Conservation (phyloP, 1,140 invertebrate genomes). For the Sycobia sp. region DNA sequence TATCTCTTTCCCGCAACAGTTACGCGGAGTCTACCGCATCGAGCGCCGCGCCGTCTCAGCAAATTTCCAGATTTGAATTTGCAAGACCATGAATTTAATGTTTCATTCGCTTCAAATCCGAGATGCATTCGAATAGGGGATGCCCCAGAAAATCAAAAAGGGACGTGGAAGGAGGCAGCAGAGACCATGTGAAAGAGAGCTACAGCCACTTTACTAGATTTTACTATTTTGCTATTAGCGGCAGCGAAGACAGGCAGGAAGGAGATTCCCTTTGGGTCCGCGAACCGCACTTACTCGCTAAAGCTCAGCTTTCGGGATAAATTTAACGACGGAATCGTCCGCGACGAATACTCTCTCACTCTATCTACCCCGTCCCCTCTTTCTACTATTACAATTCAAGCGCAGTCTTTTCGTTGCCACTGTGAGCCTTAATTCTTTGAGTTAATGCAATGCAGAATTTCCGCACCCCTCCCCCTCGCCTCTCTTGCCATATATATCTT, state of each 20-base stretch:
- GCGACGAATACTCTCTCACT: neutral
- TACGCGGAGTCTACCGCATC: too few relatives aligned
- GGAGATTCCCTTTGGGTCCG: conserved; percentile 14
- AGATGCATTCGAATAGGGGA: neutral
- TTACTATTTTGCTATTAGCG: conserved; percentile 20
- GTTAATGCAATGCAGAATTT: conserved; percentile 4
- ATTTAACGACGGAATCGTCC: conserved; percentile 24
- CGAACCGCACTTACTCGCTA: conserved; percentile 1
- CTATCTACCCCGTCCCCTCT: too few relatives aligned
- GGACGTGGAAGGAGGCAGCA: neutral
- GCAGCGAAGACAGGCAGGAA: neutral
- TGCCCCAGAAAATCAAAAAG: neutral
- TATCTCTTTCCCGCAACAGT: too few relatives aligned
- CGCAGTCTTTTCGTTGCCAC: neutral
- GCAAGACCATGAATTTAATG: conserved; percentile 26
- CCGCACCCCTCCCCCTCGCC: neutral
- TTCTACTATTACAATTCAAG: too few relatives aligned
- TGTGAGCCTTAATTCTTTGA: neutral
- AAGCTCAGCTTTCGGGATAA: conserved; percentile 14
- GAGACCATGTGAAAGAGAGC: neutral
- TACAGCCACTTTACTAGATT: conserved; percentile 25
- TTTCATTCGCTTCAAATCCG: conserved; percentile 10
- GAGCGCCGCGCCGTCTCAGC: neutral
- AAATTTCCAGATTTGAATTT: conserved; percentile 26
- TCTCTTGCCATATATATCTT: too few relatives aligned